Conservation (phyloP, 2,888 invertebrate species). For the Synanthedon vespiformis region DNA sequence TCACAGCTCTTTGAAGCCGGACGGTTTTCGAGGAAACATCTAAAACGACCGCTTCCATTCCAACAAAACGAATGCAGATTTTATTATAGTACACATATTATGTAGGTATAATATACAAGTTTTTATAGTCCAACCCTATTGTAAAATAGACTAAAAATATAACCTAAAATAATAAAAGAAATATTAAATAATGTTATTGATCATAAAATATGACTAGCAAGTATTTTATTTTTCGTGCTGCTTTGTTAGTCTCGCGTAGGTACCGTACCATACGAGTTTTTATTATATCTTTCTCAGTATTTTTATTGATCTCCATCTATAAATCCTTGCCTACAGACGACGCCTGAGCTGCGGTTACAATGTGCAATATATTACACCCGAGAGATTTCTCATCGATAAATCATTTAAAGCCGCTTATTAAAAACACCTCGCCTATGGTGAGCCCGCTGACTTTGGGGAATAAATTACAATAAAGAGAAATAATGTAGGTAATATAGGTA, state of each 20-base stretch:
- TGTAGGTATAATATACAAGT: no score
- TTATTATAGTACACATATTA: no score
- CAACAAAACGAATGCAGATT: no score
- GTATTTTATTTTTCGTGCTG: slow-evolving; percentile 14
- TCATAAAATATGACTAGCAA: slow-evolving; percentile 32
- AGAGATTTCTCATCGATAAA: slow-evolving; percentile 36
- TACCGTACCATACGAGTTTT: slow-evolving; percentile 28
- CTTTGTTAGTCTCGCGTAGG: slow-evolving; percentile 8
- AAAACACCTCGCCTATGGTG: slow-evolving; percentile 16
- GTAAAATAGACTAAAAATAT: no score
- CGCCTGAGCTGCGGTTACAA: slow-evolving; percentile 23
- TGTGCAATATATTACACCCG: slow-evolving; percentile 42
- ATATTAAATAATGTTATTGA: slow-evolving; percentile 24
- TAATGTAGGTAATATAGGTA: no score
- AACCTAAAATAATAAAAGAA: no score
- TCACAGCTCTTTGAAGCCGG: background rate
- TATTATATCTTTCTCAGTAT: slow-evolving; percentile 38
- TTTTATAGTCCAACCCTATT: no score
- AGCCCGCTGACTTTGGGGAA: slow-evolving; percentile 6
- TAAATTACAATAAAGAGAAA: no score
- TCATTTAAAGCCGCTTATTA: slow-evolving; percentile 41
- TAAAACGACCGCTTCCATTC: background rate
- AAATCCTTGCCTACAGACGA: slow-evolving; percentile 38
- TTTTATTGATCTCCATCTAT: slow-evolving; percentile 48
- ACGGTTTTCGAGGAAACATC: background rate